These are phyloP conservation scores for Pararge aegeria DNA, from an alignment of 1,140 invertebrate species.

Conservation along the genomic window DNA sequence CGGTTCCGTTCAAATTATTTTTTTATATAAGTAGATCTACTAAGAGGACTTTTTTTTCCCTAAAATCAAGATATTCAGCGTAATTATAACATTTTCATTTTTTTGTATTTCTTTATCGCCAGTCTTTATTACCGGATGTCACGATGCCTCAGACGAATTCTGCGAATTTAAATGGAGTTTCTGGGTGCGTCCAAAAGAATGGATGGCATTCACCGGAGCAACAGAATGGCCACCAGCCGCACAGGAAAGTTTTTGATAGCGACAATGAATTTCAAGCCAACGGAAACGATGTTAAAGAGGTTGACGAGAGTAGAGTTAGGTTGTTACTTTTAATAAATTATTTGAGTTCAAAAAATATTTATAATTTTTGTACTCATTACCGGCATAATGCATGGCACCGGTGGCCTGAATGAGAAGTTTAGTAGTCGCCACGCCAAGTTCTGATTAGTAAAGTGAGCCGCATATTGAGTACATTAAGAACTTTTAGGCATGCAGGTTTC, in stretches of 20 bases:
- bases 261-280: slow-evolving; percentile 34
- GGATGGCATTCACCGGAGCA: slow-evolving; percentile 23
- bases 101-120: slow-evolving; percentile 16
- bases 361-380: no score
- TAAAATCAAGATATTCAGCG: no score
- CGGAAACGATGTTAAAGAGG: slow-evolving; percentile 21
- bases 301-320: slow-evolving; percentile 42
- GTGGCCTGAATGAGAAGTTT: no score
- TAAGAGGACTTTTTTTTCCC: no score
- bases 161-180: slow-evolving; percentile 10
- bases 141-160: slow-evolving; percentile 19
- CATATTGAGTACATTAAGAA: no score
- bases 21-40: no score
- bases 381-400: no score
- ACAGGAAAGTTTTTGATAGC: slow-evolving; percentile 47
- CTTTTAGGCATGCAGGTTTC: no score
- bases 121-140: slow-evolving; percentile 6
- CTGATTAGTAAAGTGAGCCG: no score
- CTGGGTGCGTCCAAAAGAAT: slow-evolving; percentile 13
- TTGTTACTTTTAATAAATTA: slow-evolving; percentile 28
- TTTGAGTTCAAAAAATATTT: no score
- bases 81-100: neutral
- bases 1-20: no score
- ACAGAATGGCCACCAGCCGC: slow-evolving; percentile 38
- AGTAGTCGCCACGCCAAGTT: no score